Conservation (phyloP, 2,797 vertebrate species). For the Myotis myotis region DNA sequence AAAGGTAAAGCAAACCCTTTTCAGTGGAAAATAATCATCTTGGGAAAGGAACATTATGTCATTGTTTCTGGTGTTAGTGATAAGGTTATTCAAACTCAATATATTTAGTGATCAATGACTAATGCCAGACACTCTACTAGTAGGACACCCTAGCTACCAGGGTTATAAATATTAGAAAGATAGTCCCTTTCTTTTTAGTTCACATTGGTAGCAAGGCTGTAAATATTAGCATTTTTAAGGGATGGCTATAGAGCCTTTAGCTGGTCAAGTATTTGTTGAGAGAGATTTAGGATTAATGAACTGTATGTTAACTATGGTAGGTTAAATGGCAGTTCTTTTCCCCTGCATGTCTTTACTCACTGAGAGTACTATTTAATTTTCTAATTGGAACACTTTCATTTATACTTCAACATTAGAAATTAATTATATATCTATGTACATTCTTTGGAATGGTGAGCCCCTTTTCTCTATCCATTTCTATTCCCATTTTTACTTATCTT, state of each 20-base stretch:
- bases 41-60: background rate
- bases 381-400: background rate
- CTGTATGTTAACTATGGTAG: background rate
- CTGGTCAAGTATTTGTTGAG: background rate
- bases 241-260: background rate
- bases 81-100: background rate
- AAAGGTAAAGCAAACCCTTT: background rate
- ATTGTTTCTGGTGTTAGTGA: background rate
- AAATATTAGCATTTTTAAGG: background rate
- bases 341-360: background rate
- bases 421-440: background rate
- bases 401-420: background rate
- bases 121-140: background rate
- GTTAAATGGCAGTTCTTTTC: background rate
- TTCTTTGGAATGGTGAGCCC: background rate
- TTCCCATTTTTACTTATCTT: background rate
- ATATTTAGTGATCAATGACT: background rate
- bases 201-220: background rate
- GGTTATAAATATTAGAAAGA: background rate
- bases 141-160: background rate
- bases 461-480: conserved; percentile 7
- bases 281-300: background rate
- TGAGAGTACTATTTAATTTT: background rate
- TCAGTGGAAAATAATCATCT: background rate
- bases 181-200: background rate